Evolutionary conservation across 1,140 invertebrate genomes (phyloP), one percentile per base, ranked within the genome.

Genomic region (Cotesia glomerata): DNA sequence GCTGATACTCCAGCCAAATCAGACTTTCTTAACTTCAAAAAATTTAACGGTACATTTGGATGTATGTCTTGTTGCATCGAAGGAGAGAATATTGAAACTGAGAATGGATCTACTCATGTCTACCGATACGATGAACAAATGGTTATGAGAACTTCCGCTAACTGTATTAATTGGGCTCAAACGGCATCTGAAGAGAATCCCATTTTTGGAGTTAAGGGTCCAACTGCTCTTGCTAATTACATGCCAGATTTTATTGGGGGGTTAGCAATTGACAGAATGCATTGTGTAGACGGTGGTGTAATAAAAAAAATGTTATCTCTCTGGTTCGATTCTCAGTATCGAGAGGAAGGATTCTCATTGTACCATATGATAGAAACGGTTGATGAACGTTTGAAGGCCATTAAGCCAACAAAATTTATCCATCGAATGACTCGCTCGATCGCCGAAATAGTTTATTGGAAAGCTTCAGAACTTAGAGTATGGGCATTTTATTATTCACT

Each of bases 351-450:
- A 52, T 77, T 72, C 62, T 72, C 74, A 56, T 39, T 72, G 5
- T 49, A 18, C 45, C 3, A 26, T 35, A 54, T 69, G 14, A 65
- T 11, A 11, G 52, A 65, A 45, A 39, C 65, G 49, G 51, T 75
- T 11, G 63, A 72, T 66, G 58, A 36, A 8, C 54, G 52, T 56
- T 74, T 77, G 32, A 49, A 45, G 14, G n/a, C 4, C 0, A 72
- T 74, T 1, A 76, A 77, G 66, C 75, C 74, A 4, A 74, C 75
- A 8, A 76, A 78, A 61, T 76, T 75, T 18, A 66, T 78, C 18
- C 74, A 78, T 52, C 71, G 75, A 7, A 73, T 78, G 75, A 74
- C 77, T n/a, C 71, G 77, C 13, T 62, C 59, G 4, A 61, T 78
- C 18, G 13, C 35, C n/a, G 77, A 78, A 64, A 51, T 75, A 13